Base-by-base conservation (phyloP, 2,113 vertebrate genomes). In the Cryptomyrus ogoouensis region DNA sequence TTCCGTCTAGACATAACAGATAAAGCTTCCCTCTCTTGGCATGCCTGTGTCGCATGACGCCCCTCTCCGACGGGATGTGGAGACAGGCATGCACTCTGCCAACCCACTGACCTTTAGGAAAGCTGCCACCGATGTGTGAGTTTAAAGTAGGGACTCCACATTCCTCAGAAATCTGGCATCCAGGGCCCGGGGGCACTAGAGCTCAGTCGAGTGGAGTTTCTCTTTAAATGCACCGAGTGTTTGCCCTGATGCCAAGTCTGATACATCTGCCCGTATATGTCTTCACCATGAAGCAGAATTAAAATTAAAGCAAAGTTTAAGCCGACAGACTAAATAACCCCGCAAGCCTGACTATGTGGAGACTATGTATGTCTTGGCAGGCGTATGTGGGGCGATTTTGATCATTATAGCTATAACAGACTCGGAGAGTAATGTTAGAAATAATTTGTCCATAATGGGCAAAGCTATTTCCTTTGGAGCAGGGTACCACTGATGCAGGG, bases 391-490 rank as follows among this genome's bases (percentile, higher is more conserved):
- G 19, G 1, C 92, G 93, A 93, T 89, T 93, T 70, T 90, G 93
- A 70, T 93, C 92, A 95, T 95, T 92, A 94, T 92, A 66, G 90
- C 91, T 90, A 90, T 93, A 92, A 13, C 70, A 89, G 15, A 90
- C 88, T 90, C 89, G 90, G 21, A 35, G 90, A 92, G 92, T 92
- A 93, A 94, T 93, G 93, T 96, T 92, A 95, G 92, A 94, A 94
- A 94, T 93, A 92, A 94, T 93, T 93, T 94, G 56, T 92, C 92
- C 93, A 92, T 90, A 85, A 87, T 85, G 90, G 93, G 93, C 91
- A 83, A 93, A 93, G 93, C 93, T 92, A 91, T 92, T 89, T 94
- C 46, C 94, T 93, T 94, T 94, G 93, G 94, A 95, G 94, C 94
- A 93, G 92, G 92, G 93, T 91, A 92, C 92, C 92, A 53, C 89